Evolutionary conservation across 2,113 vertebrate genomes (phyloP).

Genomic region (Bubo blakistoni): DNA sequence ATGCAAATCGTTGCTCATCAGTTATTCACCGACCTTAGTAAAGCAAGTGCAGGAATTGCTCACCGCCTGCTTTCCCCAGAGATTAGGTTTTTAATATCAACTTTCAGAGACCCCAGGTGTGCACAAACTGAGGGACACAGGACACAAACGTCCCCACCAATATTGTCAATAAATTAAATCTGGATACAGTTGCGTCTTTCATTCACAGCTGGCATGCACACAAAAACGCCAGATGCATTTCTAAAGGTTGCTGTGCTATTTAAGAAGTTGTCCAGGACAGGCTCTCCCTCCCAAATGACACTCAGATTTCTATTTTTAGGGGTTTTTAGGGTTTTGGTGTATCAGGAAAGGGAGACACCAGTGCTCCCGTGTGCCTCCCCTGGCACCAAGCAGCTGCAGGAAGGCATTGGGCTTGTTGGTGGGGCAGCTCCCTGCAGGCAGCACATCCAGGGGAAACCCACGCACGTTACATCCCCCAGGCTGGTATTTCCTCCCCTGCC

Average conservation of each 20-base stretch:
- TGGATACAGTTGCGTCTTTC: background rate
- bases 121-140: fast-evolving
- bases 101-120: background rate
- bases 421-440: background rate
- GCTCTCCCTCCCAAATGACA: background rate
- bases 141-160: background rate
- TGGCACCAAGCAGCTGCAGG: background rate
- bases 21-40: background rate
- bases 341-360: fast-evolving
- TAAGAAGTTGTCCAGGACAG: background rate
- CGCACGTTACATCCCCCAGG: fast-evolving
- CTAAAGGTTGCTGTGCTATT: background rate
- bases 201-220: background rate
- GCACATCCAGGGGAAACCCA: background rate
- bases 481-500: too few species aligned
- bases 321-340: background rate
- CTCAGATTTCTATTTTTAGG: background rate
- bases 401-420: fast-evolving
- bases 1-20: background rate
- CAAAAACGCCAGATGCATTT: background rate
- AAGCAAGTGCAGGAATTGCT: background rate
- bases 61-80: background rate
- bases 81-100: background rate
- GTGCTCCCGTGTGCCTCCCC: background rate
- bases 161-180: background rate